Base-by-base conservation (phyloP, 2,797 vertebrate species). In the Melanotaenia maccullochi region DNA sequence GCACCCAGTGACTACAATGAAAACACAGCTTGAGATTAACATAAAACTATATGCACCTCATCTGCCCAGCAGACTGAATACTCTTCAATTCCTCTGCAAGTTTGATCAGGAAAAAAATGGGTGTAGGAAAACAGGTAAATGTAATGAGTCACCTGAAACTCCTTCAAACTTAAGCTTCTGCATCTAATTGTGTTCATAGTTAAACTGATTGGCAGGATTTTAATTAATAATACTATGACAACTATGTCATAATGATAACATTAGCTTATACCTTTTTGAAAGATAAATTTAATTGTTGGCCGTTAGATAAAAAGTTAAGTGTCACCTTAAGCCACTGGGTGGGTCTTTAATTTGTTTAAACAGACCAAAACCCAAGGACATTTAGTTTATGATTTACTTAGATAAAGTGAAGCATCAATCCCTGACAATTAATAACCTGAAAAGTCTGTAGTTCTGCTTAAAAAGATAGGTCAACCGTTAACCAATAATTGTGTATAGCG, bases 341-440 rank as follows among this genome's bases (percentile, higher is more conserved):
- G 60, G 8, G 0, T 3, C 40, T 62, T n/a, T 0, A 52, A 13
- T 52, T 52, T 24, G 49, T 52, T 52, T 52, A 52, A 44, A 44
- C 18, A 28, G 44, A 14, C 24, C 13, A n/a, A 60, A 42, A 47
- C n/a, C 20, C 16, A 18, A 47, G 36, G 42, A 35, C 20, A 40
- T 60, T n/a, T 60, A 9, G 49, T 30, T 52, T 38, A 40, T 33
- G 18, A 57, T 67, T 30, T 32, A 55, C 3, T 57, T 22, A 60
- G 33, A 60, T 22, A 49, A 36, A 28, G 47, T 38, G 14, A 69
- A 60, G 18, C 49, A 28, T 5, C 35, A 51, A 16, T 60, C 22
- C 12, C 4, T 35, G 6, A 7, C 33, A 16, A 66, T 36, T n/a
- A 38, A 47, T 60, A 30, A n/a, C 24, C 18, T 30, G 11, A 20